Base-by-base conservation (phyloP, 2,113 vertebrate genomes). In the Rafetus swinhoei region DNA sequence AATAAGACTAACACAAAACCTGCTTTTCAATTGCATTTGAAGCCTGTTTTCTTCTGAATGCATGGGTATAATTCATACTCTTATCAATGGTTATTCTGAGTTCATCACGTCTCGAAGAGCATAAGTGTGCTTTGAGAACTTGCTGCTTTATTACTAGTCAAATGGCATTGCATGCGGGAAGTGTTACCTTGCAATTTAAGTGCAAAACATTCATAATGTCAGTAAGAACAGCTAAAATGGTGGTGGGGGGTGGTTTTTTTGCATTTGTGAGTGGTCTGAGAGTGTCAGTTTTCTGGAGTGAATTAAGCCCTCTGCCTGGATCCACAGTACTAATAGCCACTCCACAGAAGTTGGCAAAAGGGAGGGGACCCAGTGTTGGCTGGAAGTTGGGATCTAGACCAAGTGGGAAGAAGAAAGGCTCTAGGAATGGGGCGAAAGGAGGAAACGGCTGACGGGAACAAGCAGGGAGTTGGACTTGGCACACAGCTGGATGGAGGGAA, bases 401-500 rank as follows among this genome's bases (percentile, higher is more conserved):
- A 25, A 21, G 45, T 52, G 62, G n/a, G 24, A 22, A 60, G 19
- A 81, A 53, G 27, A 54, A 53, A 32, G 53, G 39, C 54, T 55
- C 84, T 29, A 4, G 56, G 8, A 79, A 6, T 29, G 45, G n/a
- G 77, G 7, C 0, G 0, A 32, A 85, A 85, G 83, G 53, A 74
- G 57, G 53, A 90, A 89, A 54, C 3, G 27, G 39, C 9, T 77
- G 56, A n/a, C 16, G 83, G 81, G 19, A 77, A 56, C 6, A 3
- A 72, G 16, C 0, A 0, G 35, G 12, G 27, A 25, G 8, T 9
- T 16, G 93, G 62, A 82, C 53, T 84, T 54, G 19, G 16, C 0
- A 0, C 89, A 24, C 32, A 39, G 39, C 32, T 54, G 82, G 95
- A 5, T 53, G 85, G n/a, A 74, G 88, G 93, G 93, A 94, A 94